Conservation (phyloP, 2,797 vertebrate genomes). For the Thalassophryne amazonica region DNA sequence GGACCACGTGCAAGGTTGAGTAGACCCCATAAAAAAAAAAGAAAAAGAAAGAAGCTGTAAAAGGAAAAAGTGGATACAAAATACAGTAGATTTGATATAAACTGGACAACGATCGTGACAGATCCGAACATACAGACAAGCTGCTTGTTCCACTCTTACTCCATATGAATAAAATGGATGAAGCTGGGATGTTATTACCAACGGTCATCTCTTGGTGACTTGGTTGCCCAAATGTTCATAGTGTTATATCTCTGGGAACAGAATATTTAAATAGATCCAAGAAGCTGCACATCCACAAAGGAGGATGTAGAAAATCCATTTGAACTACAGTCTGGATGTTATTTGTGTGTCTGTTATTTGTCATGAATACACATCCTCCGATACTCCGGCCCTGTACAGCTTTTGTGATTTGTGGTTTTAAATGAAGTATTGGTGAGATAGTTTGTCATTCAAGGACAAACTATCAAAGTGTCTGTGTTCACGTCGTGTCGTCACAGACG, state of each 20-base stretch:
- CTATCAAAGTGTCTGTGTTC: too few relatives aligned
- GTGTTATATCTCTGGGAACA: conserved; percentile 47
- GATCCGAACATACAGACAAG: conserved; percentile 1
- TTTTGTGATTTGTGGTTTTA: too few relatives aligned
- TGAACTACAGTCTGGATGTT: conserved; percentile 11
- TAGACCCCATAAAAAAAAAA: too few relatives aligned
- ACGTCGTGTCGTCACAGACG: too few relatives aligned
- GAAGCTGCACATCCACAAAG: conserved; percentile 12
- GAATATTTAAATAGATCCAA: conserved; percentile 13
- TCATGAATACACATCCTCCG: too few relatives aligned
- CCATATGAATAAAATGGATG: conserved; percentile 21
- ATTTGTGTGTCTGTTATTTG: background rate
- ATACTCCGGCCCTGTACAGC: too few relatives aligned
- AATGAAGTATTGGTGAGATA: too few relatives aligned
- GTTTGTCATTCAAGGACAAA: too few relatives aligned
- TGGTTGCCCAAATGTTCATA: conserved; percentile 32
- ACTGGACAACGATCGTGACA: too few relatives aligned
- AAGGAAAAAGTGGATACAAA: too few relatives aligned
- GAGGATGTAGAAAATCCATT: conserved; percentile 17
- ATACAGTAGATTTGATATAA: too few relatives aligned
- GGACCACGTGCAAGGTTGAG: fast-evolving
- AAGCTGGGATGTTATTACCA: conserved; percentile 43
- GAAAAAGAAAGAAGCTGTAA: too few relatives aligned
- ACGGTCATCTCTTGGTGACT: conserved; percentile 38
- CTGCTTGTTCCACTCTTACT: background rate